Conservation (phyloP, 2,888 invertebrate genomes). For the Hypena proboscidalis region DNA sequence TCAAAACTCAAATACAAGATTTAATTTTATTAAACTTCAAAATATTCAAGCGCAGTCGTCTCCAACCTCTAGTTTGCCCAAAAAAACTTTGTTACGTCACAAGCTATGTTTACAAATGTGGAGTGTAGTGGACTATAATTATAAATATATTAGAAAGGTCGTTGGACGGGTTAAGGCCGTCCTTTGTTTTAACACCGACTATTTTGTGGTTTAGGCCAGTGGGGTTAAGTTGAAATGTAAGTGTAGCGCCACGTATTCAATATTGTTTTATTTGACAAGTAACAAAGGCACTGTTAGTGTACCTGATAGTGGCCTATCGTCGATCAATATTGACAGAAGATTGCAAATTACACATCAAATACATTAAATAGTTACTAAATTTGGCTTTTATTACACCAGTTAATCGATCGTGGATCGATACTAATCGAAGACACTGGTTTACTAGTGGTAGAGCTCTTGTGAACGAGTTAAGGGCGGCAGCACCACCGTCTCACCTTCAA, state of each 20-base stretch:
- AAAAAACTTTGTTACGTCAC: slow-evolving; percentile 65
- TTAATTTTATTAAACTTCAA: too few species aligned
- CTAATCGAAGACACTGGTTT: too few species aligned
- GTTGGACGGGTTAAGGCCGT: slow-evolving; percentile 74
- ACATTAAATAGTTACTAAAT: too few species aligned
- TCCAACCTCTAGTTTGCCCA: slow-evolving; percentile 32
- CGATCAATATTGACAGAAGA: too few species aligned
- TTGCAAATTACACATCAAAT: too few species aligned
- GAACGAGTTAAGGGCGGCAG: too few species aligned
- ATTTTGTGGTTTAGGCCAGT: slow-evolving; percentile 32
- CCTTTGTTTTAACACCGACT: slow-evolving; percentile 52
- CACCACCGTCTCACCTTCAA: too few species aligned
- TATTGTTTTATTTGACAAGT: slow-evolving; percentile 5
- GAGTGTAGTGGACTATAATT: slow-evolving; percentile 65
- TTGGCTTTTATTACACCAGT: too few species aligned
- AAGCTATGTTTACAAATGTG: slow-evolving; percentile 76
- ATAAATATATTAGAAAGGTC: slow-evolving; percentile 83
- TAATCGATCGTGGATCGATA: too few species aligned
- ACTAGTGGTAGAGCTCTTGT: too few species aligned
- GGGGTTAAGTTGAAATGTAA: slow-evolving; percentile 6
- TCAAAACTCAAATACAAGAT: too few species aligned
- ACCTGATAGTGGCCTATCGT: not conserved
- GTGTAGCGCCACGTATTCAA: not conserved
- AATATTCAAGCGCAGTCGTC: slow-evolving; percentile 11
- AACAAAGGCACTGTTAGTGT: not conserved